Evolutionary conservation across 2,888 invertebrate species (phyloP), one percentile per base, ranked within the genome.

Genomic region (Hartigia nigra): DNA sequence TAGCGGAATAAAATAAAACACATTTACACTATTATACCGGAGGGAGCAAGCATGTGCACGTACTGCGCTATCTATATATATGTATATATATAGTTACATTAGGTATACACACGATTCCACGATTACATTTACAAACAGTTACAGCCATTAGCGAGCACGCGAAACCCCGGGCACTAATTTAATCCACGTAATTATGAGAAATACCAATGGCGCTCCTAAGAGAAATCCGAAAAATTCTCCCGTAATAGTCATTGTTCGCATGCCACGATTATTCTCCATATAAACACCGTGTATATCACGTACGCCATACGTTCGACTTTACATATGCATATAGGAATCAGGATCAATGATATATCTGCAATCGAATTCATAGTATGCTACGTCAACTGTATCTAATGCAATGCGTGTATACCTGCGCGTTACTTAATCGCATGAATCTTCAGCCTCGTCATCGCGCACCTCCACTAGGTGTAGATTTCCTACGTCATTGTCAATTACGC

Each of bases 101-200:
- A 69, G 37, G 34, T 78, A 69, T 76, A 78, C 69, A 76, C 77
- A 80, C 78, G 78, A 82, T 82, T 81, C 80, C 84, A 81, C 84
- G 84, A 86, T 86, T 86, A 86, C 86, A 86, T 86, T 86, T 86
- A 86, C 86, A 86, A 86, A 86, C 86, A 86, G 86, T 86, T 86
- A 85, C 82, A 84, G 86, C 86, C 84, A 86, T 86, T 86, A 86
- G 83, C 84, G 81, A 82, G 82, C 86, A 86, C 86, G 86, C 86
- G 85, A 86, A 86, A 86, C 84, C 86, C 84, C 84, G 82, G 84
- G 83, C 82, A 86, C 85, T 86, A 86, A 86, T 86, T 86, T 85
- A 86, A 86, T 86, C 86, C 86, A 83, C 82, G 86, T 86, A 86
- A 86, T 86, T 84, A 83, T 83, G 72, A 72, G 72, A 72, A 34